phyloP scores from a whole-genome alignment of 2,888 invertebrate species.

The Heliconius ismenius region DNA sequence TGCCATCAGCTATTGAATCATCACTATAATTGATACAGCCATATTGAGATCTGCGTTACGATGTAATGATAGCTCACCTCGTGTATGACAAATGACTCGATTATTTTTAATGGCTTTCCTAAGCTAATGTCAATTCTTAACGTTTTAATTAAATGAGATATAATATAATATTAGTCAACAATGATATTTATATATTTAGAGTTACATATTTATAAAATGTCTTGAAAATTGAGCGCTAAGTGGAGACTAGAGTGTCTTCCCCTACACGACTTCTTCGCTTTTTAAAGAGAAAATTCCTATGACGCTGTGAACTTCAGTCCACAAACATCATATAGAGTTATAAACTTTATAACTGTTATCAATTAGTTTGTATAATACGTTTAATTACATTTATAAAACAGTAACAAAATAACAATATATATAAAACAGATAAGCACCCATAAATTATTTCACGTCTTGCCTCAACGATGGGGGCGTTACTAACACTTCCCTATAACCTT shows the following conservation, averaged over 20 bases:
- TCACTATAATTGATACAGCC: slow-evolving; percentile 34
- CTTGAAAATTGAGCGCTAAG: too few species aligned
- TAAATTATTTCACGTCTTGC: not conserved
- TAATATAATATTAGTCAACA: not conserved
- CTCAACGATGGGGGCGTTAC: slow-evolving; percentile 11
- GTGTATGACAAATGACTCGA: slow-evolving; percentile 41
- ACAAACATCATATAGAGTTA: too few species aligned
- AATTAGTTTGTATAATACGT: not conserved
- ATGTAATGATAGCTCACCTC: slow-evolving; percentile 37
- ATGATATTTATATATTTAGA: too few species aligned
- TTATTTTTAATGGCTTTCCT: slow-evolving; percentile 37
- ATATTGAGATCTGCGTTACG: slow-evolving; percentile 34
- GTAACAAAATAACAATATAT: not conserved
- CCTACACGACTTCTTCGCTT: too few species aligned
- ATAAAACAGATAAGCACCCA: not conserved
- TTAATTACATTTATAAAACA: not conserved
- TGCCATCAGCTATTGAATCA: slow-evolving; percentile 36
- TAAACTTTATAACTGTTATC: too few species aligned
- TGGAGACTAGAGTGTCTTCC: too few species aligned
- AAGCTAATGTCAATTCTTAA: slow-evolving; percentile 30
- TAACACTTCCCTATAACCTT: slow-evolving; percentile 12
- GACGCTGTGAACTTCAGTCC: too few species aligned
- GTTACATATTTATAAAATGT: too few species aligned
- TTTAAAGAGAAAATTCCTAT: too few species aligned
- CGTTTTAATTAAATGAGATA: slow-evolving; percentile 37